Base-by-base conservation (phyloP, 2,888 invertebrate species). In the Cataglyphis rosenhaueri region DNA sequence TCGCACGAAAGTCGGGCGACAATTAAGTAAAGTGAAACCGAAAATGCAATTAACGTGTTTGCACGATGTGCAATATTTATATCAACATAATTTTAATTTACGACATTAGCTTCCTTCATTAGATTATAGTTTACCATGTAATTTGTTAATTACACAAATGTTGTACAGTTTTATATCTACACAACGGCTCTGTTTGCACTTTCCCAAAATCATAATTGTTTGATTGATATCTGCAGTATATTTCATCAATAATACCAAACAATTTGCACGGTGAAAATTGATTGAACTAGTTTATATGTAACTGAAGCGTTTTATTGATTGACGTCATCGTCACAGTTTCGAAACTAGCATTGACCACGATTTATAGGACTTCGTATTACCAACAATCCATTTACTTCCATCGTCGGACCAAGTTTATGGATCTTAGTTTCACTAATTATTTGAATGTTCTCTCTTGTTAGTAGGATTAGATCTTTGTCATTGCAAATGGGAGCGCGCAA, bases 401-500 rank as follows among this genome's bases (percentile, higher is more conserved):
- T 55, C 35, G 64, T 59, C 21, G 59, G 52, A 29, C n/a, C 41
- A 74, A 55, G 74, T 73, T 75, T 21, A 52, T 52, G 21, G 35
- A 15, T 25, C 32, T 38, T 32, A 32, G 59, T 79, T 32, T 59
- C 25, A 35, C 59, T 62, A 52, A 55, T 71, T 48, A 29, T 6
- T 44, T 68, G 55, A 18, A 25, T 65, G 64, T 66, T 66, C 29
- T 29, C 66, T 62, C 61, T 76, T 79, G 52, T 52, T 52, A 48
- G 44, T 48, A 55, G n/a, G 38, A 66, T 76, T 76, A 66, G n/a
- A 57, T 76, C 44, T 79, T 71, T 35, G 32, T 81, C 35, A n/a
- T 32, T 44, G 44, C 12, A 55, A 57, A 76, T 76, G 41, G 48
- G 41, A 35, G 15, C n/a, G 15, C 9, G 57, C 41, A 61, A 59